phyloP scores from a whole-genome alignment of 2,113 vertebrate species.

The Grus americana region DNA sequence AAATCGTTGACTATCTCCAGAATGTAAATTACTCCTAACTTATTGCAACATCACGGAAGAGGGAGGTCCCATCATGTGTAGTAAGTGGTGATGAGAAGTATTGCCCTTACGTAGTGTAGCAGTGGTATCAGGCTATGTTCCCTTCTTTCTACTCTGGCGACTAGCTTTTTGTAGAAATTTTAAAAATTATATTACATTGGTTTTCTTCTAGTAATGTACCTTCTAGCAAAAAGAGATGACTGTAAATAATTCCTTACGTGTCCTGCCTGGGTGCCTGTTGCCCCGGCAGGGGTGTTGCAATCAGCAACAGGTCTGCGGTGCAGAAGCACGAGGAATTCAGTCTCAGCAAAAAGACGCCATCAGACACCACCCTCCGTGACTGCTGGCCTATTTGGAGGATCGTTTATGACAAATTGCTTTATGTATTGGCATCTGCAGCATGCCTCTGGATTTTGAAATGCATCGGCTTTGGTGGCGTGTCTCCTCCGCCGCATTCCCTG shows the following conservation, averaged over 20 bases:
- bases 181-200: not conserved
- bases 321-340: not conserved
- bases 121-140: not conserved
- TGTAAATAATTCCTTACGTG: not conserved
- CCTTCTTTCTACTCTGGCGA: not conserved
- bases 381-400: not conserved
- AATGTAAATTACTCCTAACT: not conserved
- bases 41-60: not conserved
- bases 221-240: not conserved
- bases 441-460: not conserved
- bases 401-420: not conserved
- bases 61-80: not conserved
- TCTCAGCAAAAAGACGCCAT: not conserved
- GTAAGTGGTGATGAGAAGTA: not conserved
- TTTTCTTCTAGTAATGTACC: not conserved
- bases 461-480: not conserved
- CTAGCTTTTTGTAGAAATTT: not conserved
- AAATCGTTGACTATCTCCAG: not conserved
- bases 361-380: not conserved
- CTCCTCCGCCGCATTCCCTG: not conserved
- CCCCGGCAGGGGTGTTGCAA: not conserved
- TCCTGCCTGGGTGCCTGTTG: not conserved
- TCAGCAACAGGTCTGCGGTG: not conserved
- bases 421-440: not conserved
- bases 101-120: not conserved